Evolutionary conservation across 2,888 invertebrate genomes (phyloP).

Genomic region (Itoplectis maculator): DNA sequence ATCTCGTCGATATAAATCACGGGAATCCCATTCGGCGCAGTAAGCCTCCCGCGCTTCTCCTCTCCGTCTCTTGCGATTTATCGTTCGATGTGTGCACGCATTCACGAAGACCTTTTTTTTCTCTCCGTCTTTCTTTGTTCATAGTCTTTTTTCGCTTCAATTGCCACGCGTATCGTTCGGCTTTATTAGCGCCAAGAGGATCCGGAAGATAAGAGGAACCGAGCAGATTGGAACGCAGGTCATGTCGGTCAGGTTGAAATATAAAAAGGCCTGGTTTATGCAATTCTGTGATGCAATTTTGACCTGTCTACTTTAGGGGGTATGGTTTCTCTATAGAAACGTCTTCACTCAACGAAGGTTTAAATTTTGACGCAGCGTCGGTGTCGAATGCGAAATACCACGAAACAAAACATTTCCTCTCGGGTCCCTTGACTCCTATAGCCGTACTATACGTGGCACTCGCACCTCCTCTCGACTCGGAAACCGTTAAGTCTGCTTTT

Average conservation of each 20-base stretch:
- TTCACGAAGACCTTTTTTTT: conserved; percentile 60
- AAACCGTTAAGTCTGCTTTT: conserved; percentile 39
- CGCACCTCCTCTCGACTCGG: conserved; percentile 31
- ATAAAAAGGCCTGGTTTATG: too few relatives aligned
- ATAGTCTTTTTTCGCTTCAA: conserved; percentile 46
- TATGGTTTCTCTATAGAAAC: too few relatives aligned
- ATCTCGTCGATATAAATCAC: conserved; percentile 78
- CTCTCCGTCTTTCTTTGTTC: conserved; percentile 11
- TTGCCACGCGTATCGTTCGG: conserved; percentile 64
- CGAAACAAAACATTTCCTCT: not conserved
- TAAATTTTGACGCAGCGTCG: too few relatives aligned
- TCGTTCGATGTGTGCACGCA: conserved; percentile 68
- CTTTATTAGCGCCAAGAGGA: conserved; percentile 66
- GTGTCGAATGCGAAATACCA: not conserved
- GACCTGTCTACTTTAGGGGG: too few relatives aligned
- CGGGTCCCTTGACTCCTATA: not conserved
- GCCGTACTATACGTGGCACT: conserved; percentile 26
- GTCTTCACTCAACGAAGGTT: too few relatives aligned
- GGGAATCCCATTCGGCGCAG: conserved; percentile 71
- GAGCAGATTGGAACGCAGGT: too few relatives aligned
- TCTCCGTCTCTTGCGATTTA: conserved; percentile 72
- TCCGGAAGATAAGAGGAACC: conserved; percentile 42
- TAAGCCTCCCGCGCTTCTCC: conserved; percentile 61
- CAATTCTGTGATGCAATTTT: too few relatives aligned
- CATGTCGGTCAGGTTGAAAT: too few relatives aligned